Evolutionary conservation across 2,797 vertebrate species (phyloP).

Genomic region (Cossypha heuglini): DNA sequence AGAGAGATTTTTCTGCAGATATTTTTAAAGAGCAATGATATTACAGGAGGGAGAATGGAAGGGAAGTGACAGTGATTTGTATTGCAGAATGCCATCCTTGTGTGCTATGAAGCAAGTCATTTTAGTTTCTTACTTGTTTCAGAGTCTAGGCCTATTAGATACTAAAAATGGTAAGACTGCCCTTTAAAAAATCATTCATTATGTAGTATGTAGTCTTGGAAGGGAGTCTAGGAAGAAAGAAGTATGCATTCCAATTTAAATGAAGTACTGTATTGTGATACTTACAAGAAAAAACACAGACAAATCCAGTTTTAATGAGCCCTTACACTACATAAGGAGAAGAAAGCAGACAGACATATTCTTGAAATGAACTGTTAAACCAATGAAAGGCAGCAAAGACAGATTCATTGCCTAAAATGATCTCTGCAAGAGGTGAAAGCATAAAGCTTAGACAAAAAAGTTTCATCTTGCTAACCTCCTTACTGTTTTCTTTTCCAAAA

Average conservation of each 20-base stretch:
- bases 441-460: not conserved
- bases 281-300: not conserved
- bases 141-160: conserved; percentile 23
- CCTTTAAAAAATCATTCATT: conserved; percentile 27
- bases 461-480: not conserved
- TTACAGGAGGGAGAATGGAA: not conserved
- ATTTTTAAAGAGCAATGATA: not conserved
- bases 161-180: conserved; percentile 21
- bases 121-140: conserved; percentile 38
- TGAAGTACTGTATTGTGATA: not conserved
- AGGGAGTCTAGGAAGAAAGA: not conserved
- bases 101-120: not conserved
- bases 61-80: not conserved
- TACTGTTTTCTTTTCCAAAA: not conserved
- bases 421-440: not conserved
- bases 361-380: conserved; percentile 11
- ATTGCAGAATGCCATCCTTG: not conserved
- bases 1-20: not conserved
- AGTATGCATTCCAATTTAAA: conserved; percentile 23
- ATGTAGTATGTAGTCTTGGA: not conserved
- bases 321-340: not conserved
- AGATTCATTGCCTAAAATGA: not conserved
- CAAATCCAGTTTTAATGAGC: conserved; percentile 47
- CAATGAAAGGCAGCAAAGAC: not conserved
- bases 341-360: not conserved